Evolutionary conservation across 2,113 vertebrate genomes (phyloP).

Genomic region (Psephotus haematonotus): DNA sequence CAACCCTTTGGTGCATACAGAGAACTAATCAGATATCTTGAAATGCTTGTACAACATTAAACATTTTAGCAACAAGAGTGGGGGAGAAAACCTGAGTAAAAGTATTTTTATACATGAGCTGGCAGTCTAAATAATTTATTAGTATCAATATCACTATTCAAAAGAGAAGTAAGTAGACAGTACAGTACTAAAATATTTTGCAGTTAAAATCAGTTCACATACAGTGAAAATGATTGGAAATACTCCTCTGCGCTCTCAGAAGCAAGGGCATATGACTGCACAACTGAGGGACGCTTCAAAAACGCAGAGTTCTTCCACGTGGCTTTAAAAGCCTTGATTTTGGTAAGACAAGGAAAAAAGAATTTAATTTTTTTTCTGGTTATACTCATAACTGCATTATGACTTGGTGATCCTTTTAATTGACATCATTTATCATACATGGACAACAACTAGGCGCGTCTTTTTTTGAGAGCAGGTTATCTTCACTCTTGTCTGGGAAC

Average conservation of each 20-base stretch:
- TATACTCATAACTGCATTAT: background rate
- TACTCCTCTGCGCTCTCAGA: background rate
- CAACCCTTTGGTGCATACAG: background rate
- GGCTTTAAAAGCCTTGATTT: background rate
- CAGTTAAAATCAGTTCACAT: background rate
- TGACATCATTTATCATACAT: background rate
- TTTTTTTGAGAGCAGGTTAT: background rate
- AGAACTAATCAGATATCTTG: background rate
- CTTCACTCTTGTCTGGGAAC: background rate
- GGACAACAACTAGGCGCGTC: background rate
- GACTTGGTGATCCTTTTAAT: background rate
- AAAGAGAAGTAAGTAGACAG: background rate
- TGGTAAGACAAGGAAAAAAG: background rate
- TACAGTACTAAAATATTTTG: background rate
- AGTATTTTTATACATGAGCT: background rate
- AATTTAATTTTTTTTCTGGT: background rate
- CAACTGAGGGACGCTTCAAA: background rate
- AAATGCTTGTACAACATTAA: background rate
- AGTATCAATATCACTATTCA: background rate
- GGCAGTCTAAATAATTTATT: background rate
- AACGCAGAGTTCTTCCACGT: background rate
- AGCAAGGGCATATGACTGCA: background rate
- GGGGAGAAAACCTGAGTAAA: background rate
- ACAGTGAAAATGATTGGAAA: background rate
- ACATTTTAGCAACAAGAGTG: background rate